phyloP scores from a whole-genome alignment of 2,888 invertebrate genomes.

The Nephrocerus scutellatus region DNA sequence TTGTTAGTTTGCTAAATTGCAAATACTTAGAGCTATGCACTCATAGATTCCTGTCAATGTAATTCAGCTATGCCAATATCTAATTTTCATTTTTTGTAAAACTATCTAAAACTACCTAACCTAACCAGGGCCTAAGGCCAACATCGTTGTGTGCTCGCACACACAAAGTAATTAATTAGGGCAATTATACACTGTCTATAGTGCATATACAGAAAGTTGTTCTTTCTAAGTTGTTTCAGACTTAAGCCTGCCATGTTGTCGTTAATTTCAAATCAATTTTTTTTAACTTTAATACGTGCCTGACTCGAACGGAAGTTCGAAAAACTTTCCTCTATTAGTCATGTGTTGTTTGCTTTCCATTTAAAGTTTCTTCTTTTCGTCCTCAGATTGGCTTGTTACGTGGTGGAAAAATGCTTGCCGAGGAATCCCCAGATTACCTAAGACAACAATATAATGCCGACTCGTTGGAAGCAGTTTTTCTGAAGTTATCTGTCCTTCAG shows the following conservation, averaged over 20 bases:
- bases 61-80: too few species aligned
- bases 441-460: slow-evolving; percentile 65
- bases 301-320: slow-evolving; percentile 9
- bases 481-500: slow-evolving; percentile 72
- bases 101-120: too few species aligned
- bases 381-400: slow-evolving; percentile 73
- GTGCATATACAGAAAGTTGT: too few species aligned
- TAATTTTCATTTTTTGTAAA: too few species aligned
- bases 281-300: slow-evolving; percentile 9
- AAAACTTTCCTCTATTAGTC: neutral
- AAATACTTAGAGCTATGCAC: too few species aligned
- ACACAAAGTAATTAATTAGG: too few species aligned
- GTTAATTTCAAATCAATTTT: slow-evolving; percentile 14
- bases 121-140: too few species aligned
- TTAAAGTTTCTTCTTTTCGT: neutral
- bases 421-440: slow-evolving; percentile 68
- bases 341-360: neutral
- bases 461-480: slow-evolving; percentile 72
- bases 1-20: too few species aligned
- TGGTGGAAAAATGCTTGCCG: slow-evolving; percentile 76
- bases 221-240: too few species aligned
- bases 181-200: too few species aligned
- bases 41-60: too few species aligned
- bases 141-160: too few species aligned
- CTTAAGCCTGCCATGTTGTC: slow-evolving; percentile 17